phyloP scores from a whole-genome alignment of 2,888 invertebrate species.

The Diadegma fenestrale region DNA sequence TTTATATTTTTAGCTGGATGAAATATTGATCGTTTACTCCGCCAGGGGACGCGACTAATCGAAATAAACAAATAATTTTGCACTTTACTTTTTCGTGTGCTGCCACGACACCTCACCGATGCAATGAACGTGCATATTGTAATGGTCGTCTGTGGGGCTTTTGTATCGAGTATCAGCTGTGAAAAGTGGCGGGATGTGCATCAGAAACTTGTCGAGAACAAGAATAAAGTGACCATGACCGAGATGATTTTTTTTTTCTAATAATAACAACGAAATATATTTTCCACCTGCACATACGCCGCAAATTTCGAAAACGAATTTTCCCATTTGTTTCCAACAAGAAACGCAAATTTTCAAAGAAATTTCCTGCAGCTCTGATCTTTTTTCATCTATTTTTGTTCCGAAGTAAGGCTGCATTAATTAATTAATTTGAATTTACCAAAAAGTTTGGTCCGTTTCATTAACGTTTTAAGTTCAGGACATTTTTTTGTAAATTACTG shows the following conservation, averaged over 20 bases:
- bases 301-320: not conserved
- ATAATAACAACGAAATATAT: not conserved
- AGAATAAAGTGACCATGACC: conserved; percentile 2
- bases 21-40: no score
- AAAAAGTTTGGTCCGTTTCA: not conserved
- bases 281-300: not conserved
- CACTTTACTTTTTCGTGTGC: not conserved
- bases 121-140: not conserved
- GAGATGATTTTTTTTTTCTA: not conserved
- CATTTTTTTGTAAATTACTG: not conserved
- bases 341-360: not conserved
- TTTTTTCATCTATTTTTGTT: not conserved
- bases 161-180: not conserved
- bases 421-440: not conserved
- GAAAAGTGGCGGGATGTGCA: not conserved
- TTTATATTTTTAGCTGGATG: no score
- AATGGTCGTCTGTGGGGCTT: not conserved
- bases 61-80: not conserved
- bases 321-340: not conserved
- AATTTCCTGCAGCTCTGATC: not conserved
- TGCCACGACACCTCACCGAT: not conserved
- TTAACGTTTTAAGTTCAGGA: not conserved
- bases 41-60: no score
- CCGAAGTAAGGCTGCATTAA: no score
- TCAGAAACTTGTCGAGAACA: not conserved